phyloP scores from a whole-genome alignment of 2,888 invertebrate species.

The Acanthosepion pharaonis region DNA sequence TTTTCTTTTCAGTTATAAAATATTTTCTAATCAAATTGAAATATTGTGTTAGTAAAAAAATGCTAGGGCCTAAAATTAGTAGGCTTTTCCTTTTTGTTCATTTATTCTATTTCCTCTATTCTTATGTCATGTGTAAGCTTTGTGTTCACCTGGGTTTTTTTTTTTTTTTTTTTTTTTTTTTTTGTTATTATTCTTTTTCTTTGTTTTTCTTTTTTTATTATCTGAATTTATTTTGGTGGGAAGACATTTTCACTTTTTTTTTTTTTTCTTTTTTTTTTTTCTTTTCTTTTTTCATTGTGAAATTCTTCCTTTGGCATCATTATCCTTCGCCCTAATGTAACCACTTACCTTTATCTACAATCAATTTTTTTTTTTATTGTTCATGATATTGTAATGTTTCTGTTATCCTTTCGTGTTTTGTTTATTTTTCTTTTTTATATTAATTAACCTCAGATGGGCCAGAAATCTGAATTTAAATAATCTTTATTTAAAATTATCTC shows the following conservation, averaged over 20 bases:
- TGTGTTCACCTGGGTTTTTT: not conserved
- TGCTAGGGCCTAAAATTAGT: not conserved
- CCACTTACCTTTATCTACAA: not conserved
- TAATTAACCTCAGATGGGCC: conserved; percentile 33
- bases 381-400: not conserved
- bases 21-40: no score
- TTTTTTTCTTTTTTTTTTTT: not conserved
- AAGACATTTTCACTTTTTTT: not conserved
- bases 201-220: not conserved
- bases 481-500: not conserved
- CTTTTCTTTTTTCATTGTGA: not conserved
- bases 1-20: no score
- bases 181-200: not conserved
- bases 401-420: not conserved
- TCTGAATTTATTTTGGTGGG: not conserved
- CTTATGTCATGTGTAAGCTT: not conserved
- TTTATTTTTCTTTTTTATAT: not conserved
- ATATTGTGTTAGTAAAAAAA: no score
- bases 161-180: not conserved
- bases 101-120: not conserved
- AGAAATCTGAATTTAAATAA: not conserved
- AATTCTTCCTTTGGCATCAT: not conserved
- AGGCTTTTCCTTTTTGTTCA: not conserved
- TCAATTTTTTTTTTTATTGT: not conserved
- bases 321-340: not conserved